These are phyloP conservation scores for Notodonta dromedarius DNA, from an alignment of 2,888 invertebrate species.

Conservation along the genomic window DNA sequence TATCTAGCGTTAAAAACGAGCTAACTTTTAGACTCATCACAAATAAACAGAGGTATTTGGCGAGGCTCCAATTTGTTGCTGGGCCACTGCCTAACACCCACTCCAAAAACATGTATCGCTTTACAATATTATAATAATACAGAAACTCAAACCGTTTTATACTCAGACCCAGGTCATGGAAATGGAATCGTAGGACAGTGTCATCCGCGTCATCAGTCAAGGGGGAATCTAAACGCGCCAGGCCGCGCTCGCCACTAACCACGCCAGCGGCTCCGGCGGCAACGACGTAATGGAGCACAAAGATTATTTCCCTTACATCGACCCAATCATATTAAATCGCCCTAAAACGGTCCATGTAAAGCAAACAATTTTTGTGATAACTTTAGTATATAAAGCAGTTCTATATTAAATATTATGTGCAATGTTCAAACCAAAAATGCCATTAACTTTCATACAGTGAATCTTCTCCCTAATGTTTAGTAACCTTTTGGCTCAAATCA, in stretches of 20 bases:
- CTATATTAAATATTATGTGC: slow-evolving; percentile 77
- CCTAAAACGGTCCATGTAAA: slow-evolving; percentile 71
- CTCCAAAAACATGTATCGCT: slow-evolving; percentile 24
- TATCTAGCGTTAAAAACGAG: slow-evolving; percentile 14
- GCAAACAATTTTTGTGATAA: slow-evolving; percentile 70
- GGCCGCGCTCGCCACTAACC: slow-evolving; percentile 50
- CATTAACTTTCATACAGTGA: slow-evolving; percentile 76
- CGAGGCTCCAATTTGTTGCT: slow-evolving; percentile 46
- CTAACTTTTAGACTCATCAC: slow-evolving; percentile 2
- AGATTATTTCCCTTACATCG: slow-evolving; percentile 75
- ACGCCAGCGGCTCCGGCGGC: slow-evolving; percentile 47
- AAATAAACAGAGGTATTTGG: slow-evolving; percentile 37
- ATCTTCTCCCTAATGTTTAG: slow-evolving; percentile 66
- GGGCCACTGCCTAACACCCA: slow-evolving; percentile 53
- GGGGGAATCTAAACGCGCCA: slow-evolving; percentile 42
- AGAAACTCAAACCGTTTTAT: slow-evolving; percentile 46
- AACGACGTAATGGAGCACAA: slow-evolving; percentile 56
- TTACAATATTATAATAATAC: slow-evolving; percentile 36
- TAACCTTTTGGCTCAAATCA: slow-evolving; percentile 80
- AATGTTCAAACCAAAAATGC: slow-evolving; percentile 83
- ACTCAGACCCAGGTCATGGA: slow-evolving; percentile 63
- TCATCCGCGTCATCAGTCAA: slow-evolving; percentile 54
- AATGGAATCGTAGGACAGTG: slow-evolving; percentile 56
- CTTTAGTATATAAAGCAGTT: slow-evolving; percentile 70
- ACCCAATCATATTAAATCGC: slow-evolving; percentile 55